A percentile compares a stretch with the other conserved stretches of the same genome.
phyloP scores from a whole-genome alignment of 2,113 vertebrate species.

The Grantiella picta region DNA sequence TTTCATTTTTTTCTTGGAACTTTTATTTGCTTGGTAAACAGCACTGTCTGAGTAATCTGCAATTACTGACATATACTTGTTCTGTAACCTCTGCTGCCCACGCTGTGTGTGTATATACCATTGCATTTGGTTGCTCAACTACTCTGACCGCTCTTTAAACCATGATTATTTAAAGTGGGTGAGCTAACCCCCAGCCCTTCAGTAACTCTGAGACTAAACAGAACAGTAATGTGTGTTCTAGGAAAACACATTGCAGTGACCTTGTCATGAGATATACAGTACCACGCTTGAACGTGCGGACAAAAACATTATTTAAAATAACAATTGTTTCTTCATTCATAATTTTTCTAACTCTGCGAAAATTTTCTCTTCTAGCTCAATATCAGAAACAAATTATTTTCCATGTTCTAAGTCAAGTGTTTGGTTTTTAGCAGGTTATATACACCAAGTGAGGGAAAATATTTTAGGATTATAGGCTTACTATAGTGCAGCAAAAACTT shows the following conservation, averaged over 20 bases:
- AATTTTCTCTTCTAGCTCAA: not conserved
- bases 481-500: not conserved
- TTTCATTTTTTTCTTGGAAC: not conserved
- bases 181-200: not conserved
- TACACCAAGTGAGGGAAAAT: not conserved
- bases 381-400: not conserved
- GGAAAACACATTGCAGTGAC: not conserved
- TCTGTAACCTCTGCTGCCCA: slow-evolving; percentile 3
- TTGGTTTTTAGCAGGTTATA: not conserved
- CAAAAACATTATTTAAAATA: slow-evolving; percentile 1
- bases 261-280: not conserved
- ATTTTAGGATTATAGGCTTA: slow-evolving; percentile 21
- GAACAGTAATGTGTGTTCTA: not conserved
- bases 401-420: not conserved
- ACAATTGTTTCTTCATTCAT: not conserved
- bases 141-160: not conserved
- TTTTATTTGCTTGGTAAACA: not conserved
- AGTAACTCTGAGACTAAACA: not conserved
- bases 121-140: not conserved
- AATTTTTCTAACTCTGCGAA: not conserved
- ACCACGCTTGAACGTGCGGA: not conserved
- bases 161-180: slow-evolving; percentile 6
- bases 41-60: not conserved
- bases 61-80: not conserved
- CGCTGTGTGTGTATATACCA: not conserved